Evolutionary conservation across 2,797 vertebrate genomes (phyloP), one percentile per base, ranked within the genome.

Genomic region (Carapus acus): DNA sequence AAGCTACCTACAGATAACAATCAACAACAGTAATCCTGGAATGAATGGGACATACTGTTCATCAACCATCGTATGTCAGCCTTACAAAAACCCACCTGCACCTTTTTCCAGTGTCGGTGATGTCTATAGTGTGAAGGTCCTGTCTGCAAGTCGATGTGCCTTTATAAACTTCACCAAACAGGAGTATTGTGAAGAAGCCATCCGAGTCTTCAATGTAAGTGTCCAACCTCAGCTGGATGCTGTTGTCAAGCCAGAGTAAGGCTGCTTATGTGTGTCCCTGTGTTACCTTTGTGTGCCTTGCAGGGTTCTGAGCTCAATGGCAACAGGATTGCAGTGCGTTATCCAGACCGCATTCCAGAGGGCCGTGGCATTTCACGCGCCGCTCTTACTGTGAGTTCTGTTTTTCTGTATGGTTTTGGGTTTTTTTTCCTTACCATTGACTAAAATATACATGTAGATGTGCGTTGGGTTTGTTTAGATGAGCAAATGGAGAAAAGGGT

Each of bases 141-240:
- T 93, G 23, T 43, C 40, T 6, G 1, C 1, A 27, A 86, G 54
- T 73, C 79, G 69, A 16, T 92, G 90, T 64, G 91, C 90, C 65
- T 93, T 92, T 36, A 58, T 93, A 6, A 93, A 93, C 83, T 92
- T 75, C 63, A 82, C 76, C 13, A 73, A 59, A 44, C 83, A 71
- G 40, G 77, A 88, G 15, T 18, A 74, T 3, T 89, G 88, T 4
- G 83, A 90, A 14, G 75, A 69, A 8, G 90, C 91, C 1, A 90
- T 88, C 23, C 6, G 12, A 0, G 46, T 48, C 1, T 76, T 89
- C 43, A 54, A 93, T 62, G 90, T 90, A 59, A 85, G 85, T 72
- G 31, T 3, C 31, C 3, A 2, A 33, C 14, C 14, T 33, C 31
- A 33, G 8, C 14, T 8, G 14, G 9, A 2, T 33, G 6, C 9